Conservation (phyloP, 1,140 invertebrate genomes). For the Atta colombica region DNA sequence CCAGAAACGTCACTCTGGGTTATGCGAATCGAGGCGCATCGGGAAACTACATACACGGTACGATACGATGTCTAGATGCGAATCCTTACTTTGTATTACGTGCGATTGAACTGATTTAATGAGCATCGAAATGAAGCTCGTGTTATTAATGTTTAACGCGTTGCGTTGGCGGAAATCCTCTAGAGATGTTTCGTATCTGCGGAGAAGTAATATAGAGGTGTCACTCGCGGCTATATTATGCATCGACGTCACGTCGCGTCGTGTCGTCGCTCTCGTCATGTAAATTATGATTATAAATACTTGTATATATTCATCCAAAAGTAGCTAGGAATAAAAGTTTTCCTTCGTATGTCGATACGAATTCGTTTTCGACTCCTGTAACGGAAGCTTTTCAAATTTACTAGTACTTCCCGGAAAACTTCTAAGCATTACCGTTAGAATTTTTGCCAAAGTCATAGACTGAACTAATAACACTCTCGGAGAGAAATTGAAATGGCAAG, state of each 20-base stretch:
- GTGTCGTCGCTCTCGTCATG: not conserved
- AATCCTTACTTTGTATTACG: slow-evolving; percentile 51
- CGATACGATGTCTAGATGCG: not conserved
- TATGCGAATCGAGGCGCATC: slow-evolving; percentile 4
- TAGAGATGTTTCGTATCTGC: not conserved
- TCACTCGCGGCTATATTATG: not conserved
- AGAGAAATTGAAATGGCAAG: slow-evolving; percentile 49
- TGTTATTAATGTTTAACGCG: slow-evolving; percentile 44
- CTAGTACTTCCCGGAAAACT: slow-evolving; percentile 2
- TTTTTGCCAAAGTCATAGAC: slow-evolving; percentile 57
- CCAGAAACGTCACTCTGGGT: slow-evolving; percentile 65
- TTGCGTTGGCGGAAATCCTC: not conserved
- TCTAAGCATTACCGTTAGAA: slow-evolving; percentile 59
- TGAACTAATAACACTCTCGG: slow-evolving; percentile 51
- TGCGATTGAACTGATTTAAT: slow-evolving; percentile 58
- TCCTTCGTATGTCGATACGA: not conserved
- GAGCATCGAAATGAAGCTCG: slow-evolving; percentile 41
- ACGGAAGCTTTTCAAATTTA: not conserved
- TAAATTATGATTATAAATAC: slow-evolving; percentile 33
- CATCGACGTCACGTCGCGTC: slow-evolving; percentile 19
- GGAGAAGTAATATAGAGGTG: not conserved
- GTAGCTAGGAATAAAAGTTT: slow-evolving; percentile 34
- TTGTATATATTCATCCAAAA: not conserved
- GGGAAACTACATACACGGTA: not conserved
- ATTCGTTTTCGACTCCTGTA: not conserved